Evolutionary conservation across 2,888 invertebrate genomes (phyloP).

Genomic region (Polietes domitor): DNA sequence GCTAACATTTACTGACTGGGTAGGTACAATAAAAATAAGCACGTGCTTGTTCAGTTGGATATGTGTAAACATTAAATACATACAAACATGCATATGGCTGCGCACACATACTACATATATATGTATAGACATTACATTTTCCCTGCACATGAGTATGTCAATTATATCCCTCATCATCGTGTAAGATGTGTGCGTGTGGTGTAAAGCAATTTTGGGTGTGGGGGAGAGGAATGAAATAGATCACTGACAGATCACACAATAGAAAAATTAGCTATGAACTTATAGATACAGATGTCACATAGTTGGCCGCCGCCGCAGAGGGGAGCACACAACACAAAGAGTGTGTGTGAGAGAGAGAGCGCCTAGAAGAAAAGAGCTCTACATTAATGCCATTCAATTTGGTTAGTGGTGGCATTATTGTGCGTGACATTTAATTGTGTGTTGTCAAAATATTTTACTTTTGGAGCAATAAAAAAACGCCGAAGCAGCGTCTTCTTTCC

Average conservation of each 20-base stretch:
- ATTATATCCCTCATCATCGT: neutral
- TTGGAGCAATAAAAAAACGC: neutral
- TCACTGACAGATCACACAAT: conserved; percentile 22
- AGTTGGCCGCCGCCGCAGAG: too few relatives aligned
- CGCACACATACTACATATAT: neutral
- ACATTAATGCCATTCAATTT: neutral
- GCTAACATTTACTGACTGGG: neutral
- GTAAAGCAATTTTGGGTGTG: neutral
- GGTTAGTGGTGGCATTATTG: conserved; percentile 18
- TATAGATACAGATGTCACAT: neutral
- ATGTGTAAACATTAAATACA: conserved; percentile 17
- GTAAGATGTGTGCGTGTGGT: neutral
- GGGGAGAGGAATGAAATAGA: neutral
- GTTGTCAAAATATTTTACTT: conserved; percentile 56
- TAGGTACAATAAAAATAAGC: conserved; percentile 13
- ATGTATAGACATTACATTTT: neutral
- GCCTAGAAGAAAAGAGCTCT: conserved; percentile 1
- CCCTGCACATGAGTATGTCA: neutral
- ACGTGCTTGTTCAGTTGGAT: conserved; percentile 8
- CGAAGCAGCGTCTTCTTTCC: neutral
- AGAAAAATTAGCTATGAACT: conserved; percentile 18
- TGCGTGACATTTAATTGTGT: conserved; percentile 74
- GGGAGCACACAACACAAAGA: neutral
- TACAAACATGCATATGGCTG: neutral
- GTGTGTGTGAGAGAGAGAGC: neutral